Evolutionary conservation across 2,797 vertebrate species (phyloP).

Genomic region (Platyrinchus mystaceus): DNA sequence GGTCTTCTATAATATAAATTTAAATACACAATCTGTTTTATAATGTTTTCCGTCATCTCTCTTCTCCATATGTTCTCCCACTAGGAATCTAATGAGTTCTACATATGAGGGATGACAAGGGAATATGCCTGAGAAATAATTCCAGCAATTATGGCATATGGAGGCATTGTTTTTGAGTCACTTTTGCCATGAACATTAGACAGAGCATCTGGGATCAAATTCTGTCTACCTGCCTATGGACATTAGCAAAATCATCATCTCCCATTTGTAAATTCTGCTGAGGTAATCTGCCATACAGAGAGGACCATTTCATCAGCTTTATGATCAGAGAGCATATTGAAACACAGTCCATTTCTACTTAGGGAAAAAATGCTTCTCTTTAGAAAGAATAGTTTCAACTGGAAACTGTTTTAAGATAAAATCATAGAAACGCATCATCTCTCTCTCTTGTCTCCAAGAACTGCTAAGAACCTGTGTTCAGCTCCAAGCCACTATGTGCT

Average conservation of each 20-base stretch:
- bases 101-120: conserved; percentile 68
- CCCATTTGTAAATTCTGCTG: conserved; percentile 42
- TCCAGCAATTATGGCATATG: conserved; percentile 66
- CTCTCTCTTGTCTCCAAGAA: background rate
- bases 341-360: background rate
- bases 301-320: conserved; percentile 17
- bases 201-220: conserved; percentile 62
- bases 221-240: conserved; percentile 60
- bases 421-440: background rate
- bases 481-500: background rate
- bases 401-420: background rate
- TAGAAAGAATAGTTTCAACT: background rate
- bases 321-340: conserved; percentile 30
- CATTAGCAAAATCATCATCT: conserved; percentile 43
- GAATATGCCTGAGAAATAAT: conserved; percentile 70
- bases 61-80: conserved; percentile 74
- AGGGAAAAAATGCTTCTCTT: conserved; percentile 3
- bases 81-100: conserved; percentile 77
- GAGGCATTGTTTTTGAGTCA: conserved; percentile 61
- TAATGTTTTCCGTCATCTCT: conserved; percentile 63
- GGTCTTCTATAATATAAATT: conserved; percentile 63
- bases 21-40: conserved; percentile 57
- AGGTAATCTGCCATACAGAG: conserved; percentile 33
- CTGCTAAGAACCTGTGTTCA: background rate
- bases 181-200: conserved; percentile 61